Percentiles rank a stretch among this genome's conserved stretches.
Evolutionary conservation across 2,888 invertebrate genomes (phyloP).

Genomic region (Eupithecia tripunctaria): DNA sequence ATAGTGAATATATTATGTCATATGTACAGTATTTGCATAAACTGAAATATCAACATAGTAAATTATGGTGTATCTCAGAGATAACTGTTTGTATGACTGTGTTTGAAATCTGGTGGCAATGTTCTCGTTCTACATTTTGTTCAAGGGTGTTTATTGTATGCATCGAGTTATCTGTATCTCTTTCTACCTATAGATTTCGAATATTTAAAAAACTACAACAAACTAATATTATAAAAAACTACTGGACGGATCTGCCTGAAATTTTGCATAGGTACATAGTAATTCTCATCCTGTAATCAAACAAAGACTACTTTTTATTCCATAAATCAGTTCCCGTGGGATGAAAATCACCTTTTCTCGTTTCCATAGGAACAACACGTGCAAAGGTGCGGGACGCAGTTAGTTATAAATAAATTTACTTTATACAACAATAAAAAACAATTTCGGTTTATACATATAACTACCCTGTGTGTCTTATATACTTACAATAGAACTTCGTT

Average conservation of each 20-base stretch:
- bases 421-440: background rate
- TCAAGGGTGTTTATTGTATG: conserved; percentile 16
- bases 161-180: background rate
- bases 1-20: conserved; percentile 35
- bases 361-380: no score
- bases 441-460: background rate
- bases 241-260: no score
- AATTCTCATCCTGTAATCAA: no score
- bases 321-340: no score
- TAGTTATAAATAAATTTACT: no score
- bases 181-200: background rate
- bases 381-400: no score
- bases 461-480: background rate
- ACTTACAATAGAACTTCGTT: no score
- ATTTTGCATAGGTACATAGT: no score
- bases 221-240: no score
- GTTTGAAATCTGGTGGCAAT: conserved; percentile 9
- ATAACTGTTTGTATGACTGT: conserved; percentile 6
- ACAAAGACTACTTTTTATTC: no score
- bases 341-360: no score
- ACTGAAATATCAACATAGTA: conserved; percentile 28
- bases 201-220: no score
- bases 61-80: conserved; percentile 16
- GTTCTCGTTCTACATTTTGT: conserved; percentile 7
- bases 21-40: conserved; percentile 36